Evolutionary conservation across 2,113 vertebrate genomes (phyloP).

Genomic region (Microcebus lehilahytsara): DNA sequence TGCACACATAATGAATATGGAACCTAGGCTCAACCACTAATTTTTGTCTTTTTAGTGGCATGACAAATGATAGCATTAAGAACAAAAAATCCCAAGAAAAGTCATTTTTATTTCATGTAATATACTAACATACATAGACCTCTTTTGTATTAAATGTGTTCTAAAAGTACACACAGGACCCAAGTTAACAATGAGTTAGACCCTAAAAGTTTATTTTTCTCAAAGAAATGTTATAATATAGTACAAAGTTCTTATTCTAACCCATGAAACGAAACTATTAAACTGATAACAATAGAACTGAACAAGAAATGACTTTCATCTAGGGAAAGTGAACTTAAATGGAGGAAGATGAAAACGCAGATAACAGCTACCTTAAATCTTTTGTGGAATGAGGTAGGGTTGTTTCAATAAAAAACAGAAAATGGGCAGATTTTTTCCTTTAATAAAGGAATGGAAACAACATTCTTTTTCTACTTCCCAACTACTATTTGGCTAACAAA

Average conservation of each 20-base stretch:
- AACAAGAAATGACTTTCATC: neutral
- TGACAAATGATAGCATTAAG: constrained; percentile 17
- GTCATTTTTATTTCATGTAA: constrained; percentile 36
- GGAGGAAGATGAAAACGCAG: neutral
- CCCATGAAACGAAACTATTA: neutral
- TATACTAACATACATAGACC: neutral
- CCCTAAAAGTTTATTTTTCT: constrained; percentile 14
- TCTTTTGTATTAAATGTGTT: constrained; percentile 37
- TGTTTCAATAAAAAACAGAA: neutral
- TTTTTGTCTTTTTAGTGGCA: neutral
- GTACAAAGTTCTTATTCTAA: neutral
- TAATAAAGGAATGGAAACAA: neutral
- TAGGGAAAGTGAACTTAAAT: neutral
- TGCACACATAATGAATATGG: neutral
- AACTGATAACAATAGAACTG: neutral
- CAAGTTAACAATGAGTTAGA: constrained; percentile 43
- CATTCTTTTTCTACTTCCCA: constrained; percentile 5
- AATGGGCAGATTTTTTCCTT: neutral
- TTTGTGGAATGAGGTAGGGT: neutral
- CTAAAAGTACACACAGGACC: neutral
- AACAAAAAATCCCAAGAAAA: neutral
- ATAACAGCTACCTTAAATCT: neutral
- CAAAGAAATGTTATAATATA: constrained; percentile 13
- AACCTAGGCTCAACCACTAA: neutral
- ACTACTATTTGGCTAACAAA: neutral